These are phyloP conservation scores for Agrotis ipsilon DNA, from an alignment of 2,888 invertebrate genomes.

Conservation along the genomic window DNA sequence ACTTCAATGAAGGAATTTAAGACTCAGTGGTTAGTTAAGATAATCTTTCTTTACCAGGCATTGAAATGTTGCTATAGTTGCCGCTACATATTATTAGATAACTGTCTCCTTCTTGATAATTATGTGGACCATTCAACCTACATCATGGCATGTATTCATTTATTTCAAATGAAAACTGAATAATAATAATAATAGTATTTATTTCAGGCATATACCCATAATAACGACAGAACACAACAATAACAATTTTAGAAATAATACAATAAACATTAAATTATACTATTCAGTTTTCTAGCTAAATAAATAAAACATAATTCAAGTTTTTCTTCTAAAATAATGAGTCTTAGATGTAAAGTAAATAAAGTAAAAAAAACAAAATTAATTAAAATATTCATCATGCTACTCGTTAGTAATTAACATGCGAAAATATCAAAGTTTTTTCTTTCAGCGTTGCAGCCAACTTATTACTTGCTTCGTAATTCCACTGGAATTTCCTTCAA, in stretches of 20 bases:
- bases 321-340: neutral
- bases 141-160: neutral
- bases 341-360: conserved; percentile 25
- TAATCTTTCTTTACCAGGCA: too few relatives aligned
- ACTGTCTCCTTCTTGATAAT: too few relatives aligned
- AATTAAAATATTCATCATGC: conserved; percentile 40
- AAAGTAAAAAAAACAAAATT: conserved; percentile 31
- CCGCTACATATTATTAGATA: neutral
- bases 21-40: too few relatives aligned
- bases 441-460: conserved; percentile 7
- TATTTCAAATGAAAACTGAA: neutral
- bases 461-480: conserved; percentile 9
- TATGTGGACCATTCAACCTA: neutral
- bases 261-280: too few relatives aligned
- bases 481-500: conserved; percentile 3
- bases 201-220: too few relatives aligned
- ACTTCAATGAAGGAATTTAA: too few relatives aligned
- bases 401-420: conserved; percentile 24
- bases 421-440: conserved; percentile 5
- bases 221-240: too few relatives aligned
- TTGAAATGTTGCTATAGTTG: neutral
- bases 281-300: too few relatives aligned
- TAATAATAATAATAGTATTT: too few relatives aligned
- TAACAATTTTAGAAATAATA: too few relatives aligned
- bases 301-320: neutral